Evolutionary conservation across 2,113 vertebrate species (phyloP).

Genomic region (Crotalus horridus): DNA sequence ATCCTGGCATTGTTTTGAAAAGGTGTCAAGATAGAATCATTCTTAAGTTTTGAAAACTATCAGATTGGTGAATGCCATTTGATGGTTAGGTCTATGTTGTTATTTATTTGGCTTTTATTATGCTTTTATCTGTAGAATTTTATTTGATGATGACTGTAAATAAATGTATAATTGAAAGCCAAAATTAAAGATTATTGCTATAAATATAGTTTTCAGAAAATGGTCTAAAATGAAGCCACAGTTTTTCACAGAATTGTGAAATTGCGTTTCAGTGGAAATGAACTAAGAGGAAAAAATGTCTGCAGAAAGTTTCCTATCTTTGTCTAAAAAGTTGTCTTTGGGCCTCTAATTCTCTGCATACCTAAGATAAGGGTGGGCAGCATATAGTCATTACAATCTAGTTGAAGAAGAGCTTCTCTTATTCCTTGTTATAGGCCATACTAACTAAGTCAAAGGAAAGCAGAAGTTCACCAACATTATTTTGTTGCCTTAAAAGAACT

Average conservation of each 20-base stretch:
- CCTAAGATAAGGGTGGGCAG: background rate
- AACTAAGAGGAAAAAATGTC: background rate
- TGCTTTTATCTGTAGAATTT: background rate
- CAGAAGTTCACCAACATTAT: background rate
- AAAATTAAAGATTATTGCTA: background rate
- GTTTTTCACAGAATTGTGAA: background rate
- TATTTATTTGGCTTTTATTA: background rate
- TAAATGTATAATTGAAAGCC: background rate
- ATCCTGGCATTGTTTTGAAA: background rate
- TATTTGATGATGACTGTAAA: background rate
- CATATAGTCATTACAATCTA: background rate
- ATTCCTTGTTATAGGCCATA: background rate
- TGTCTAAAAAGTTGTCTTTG: background rate
- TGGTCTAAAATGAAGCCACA: background rate
- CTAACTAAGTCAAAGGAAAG: background rate
- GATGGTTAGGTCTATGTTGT: background rate
- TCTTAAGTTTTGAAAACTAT: background rate
- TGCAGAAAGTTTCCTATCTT: background rate
- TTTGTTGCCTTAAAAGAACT: background rate
- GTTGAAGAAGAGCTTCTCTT: background rate
- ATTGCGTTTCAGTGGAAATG: background rate
- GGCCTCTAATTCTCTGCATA: background rate
- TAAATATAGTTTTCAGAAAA: background rate
- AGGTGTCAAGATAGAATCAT: background rate
- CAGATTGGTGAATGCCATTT: background rate